Base-by-base conservation (phyloP, 2,888 invertebrate species). In the Leucophenga montana region DNA sequence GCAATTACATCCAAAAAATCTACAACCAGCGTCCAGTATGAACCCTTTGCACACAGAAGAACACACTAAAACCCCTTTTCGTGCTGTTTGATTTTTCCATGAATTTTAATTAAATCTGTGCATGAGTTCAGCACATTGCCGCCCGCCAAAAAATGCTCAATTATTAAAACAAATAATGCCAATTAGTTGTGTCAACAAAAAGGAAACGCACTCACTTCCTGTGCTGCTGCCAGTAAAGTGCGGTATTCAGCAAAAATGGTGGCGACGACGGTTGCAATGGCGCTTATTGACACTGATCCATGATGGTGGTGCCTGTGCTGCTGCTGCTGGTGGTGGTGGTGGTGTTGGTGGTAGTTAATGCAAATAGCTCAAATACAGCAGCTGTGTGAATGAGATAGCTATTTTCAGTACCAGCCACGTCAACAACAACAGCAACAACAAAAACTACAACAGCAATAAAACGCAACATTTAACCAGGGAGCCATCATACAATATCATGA, bases 111-210 rank as follows among this genome's bases (percentile, higher is more conserved):
- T 84, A 84, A 85, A 84, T 83, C 84, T 79, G 75, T 78, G 79
- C 75, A 72, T 68, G 39, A 39, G 39, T 39, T 5, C 39, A 39
- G 39, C 11, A 39, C 11, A 27, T 8, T 18, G 44, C 20, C 61
- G 73, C 62, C 69, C 62, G 71, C 71, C 77, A 68, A 76, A 82
- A 86, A 86, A 83, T 77, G 85, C 85, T 85, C 85, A 86, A 85
- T 86, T 86, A 85, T 78, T 85, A 86, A 84, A 86, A 84, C 86
- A 86, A 86, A 86, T 86, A 86, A 86, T 85, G 79, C 80, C 86
- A 86, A 86, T 86, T 86, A 86, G 86, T 79, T 85, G 83, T 85
- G 86, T 86, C 86, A 86, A 86, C 86, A 85, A 70, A 61, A 39
- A 39, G 39, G 72, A 44, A 56, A 16, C 66, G 50, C 50, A 11